Percentiles rank a stretch among this genome's conserved stretches.
Conservation (phyloP, 2,797 vertebrate genomes). For the Propithecus perrieri region DNA sequence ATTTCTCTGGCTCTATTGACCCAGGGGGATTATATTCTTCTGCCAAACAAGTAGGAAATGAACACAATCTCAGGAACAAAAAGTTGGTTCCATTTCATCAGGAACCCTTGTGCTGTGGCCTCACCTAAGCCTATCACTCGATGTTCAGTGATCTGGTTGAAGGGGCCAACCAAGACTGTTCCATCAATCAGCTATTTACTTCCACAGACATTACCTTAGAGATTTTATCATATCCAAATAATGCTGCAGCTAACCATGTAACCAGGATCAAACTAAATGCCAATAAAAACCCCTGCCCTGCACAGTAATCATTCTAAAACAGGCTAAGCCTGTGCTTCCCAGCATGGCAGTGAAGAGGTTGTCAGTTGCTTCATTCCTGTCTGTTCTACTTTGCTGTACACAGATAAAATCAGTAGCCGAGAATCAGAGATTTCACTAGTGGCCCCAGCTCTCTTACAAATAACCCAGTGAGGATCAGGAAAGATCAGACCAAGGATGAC, state of each 20-base stretch:
- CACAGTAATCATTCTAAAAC: not conserved
- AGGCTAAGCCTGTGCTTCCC: not conserved
- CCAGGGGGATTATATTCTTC: not conserved
- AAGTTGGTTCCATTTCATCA: not conserved
- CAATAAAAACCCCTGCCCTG: not conserved
- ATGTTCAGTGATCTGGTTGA: not conserved
- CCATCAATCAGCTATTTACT: not conserved
- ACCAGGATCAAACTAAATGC: not conserved
- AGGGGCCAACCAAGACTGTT: not conserved
- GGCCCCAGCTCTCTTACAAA: not conserved
- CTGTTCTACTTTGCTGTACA: slow-evolving; percentile 25
- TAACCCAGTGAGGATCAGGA: not conserved
- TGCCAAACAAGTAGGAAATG: not conserved
- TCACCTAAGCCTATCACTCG: not conserved
- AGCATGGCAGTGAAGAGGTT: not conserved
- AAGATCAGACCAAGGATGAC: slow-evolving; percentile 29
- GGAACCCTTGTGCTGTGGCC: not conserved
- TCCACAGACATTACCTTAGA: not conserved
- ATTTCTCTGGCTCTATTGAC: slow-evolving; percentile 26
- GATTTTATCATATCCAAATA: not conserved
- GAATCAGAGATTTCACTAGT: slow-evolving; percentile 9
- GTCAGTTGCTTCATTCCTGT: not conserved
- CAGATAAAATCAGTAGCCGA: slow-evolving; percentile 52
- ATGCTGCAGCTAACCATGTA: not conserved
- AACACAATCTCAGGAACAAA: not conserved